Evolutionary conservation across 2,797 vertebrate species (phyloP).

Genomic region (Chaenodraco wilsoni): DNA sequence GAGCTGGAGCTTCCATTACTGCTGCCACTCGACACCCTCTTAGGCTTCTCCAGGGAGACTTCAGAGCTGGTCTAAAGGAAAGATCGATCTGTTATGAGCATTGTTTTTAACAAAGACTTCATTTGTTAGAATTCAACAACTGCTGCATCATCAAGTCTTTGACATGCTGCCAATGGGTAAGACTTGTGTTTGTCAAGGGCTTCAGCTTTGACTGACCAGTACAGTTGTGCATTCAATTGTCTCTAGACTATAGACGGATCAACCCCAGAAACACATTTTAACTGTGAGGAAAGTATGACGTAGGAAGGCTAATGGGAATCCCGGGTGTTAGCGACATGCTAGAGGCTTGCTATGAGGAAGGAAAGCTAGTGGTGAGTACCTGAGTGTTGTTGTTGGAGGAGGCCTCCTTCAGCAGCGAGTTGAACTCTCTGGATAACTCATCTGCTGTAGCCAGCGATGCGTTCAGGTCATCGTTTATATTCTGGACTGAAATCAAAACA

Average conservation of each 20-base stretch:
- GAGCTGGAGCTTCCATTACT: constrained; percentile 48
- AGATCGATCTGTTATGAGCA: neutral
- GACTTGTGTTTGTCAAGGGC: neutral
- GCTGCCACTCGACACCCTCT: neutral
- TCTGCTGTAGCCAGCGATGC: constrained; percentile 90
- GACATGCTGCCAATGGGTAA: neutral
- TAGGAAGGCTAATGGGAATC: neutral
- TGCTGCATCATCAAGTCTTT: neutral
- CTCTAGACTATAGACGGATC: neutral
- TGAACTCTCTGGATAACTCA: constrained; percentile 89
- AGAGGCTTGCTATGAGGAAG: neutral
- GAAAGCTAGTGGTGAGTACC: constrained; percentile 46
- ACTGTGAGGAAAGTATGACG: neutral
- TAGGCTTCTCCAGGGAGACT: constrained; percentile 1
- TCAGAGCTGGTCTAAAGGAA: constrained; percentile 34
- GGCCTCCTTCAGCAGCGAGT: constrained; percentile 83
- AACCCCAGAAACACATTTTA: neutral
- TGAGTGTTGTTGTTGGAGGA: constrained; percentile 41
- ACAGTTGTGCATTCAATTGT: neutral
- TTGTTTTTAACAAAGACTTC: neutral
- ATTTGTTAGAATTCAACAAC: constrained; percentile 2
- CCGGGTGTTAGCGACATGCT: neutral
- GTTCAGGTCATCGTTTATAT: constrained; percentile 89
- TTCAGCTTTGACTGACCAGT: neutral
- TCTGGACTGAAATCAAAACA: constrained; percentile 78